Percentiles rank a stretch among this genome's conserved stretches.
Evolutionary conservation across 1,140 invertebrate species (phyloP).

Genomic region (Drosophila tristis): DNA sequence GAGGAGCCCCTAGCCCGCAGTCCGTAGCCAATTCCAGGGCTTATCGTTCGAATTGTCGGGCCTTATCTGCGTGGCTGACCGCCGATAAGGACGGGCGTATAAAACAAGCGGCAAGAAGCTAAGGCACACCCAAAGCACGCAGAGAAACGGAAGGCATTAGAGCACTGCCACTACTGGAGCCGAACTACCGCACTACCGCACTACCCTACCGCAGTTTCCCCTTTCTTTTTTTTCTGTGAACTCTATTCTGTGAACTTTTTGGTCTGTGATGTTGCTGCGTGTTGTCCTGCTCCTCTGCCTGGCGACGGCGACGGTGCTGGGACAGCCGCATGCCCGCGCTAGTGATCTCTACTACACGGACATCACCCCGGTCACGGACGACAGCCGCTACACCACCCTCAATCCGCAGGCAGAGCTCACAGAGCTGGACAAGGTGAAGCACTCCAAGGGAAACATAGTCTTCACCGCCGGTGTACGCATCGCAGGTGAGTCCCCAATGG

Average conservation of each 20-base stretch:
- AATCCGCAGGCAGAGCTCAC: constrained; percentile 49
- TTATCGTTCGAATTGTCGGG: constrained; percentile 69
- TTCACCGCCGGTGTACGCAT: constrained; percentile 63
- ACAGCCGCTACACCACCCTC: constrained; percentile 34
- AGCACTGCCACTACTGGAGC: background rate
- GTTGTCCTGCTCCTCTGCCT: constrained; percentile 1
- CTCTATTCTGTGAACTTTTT: background rate
- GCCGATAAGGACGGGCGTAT: constrained; percentile 62
- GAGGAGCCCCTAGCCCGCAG: background rate
- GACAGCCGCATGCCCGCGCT: constrained; percentile 36
- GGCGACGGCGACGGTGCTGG: background rate
- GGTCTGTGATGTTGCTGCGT: constrained; percentile 1
- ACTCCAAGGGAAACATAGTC: constrained; percentile 73
- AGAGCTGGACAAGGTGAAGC: constrained; percentile 60
- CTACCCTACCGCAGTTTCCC: background rate
- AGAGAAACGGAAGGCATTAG: constrained; percentile 22
- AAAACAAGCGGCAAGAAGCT: constrained; percentile 39
- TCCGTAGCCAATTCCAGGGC: constrained; percentile 50
- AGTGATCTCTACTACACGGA: constrained; percentile 61
- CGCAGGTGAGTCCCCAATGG: constrained; percentile 40
- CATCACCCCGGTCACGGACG: constrained; percentile 65
- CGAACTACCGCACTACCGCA: too few species aligned
- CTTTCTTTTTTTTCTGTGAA: constrained; percentile 6
- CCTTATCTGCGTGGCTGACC: constrained; percentile 64
- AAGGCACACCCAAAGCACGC: constrained; percentile 33